phyloP scores from a whole-genome alignment of 2,888 invertebrate genomes.

The Palloptera scutellata region DNA sequence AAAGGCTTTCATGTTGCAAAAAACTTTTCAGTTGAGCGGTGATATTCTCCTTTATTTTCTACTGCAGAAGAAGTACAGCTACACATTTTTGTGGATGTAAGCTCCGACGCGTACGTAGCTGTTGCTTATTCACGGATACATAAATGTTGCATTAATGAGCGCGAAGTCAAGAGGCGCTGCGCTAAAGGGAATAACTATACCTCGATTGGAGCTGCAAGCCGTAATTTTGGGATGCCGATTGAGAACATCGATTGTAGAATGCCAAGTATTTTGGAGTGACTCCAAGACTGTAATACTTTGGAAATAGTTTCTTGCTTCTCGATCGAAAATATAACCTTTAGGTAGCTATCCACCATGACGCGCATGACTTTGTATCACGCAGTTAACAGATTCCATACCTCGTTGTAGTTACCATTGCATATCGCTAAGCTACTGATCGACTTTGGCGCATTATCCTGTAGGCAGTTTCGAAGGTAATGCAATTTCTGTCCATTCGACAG shows the following conservation, averaged over 20 bases:
- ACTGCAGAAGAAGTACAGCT: slow-evolving; percentile 27
- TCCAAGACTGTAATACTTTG: slow-evolving; percentile 28
- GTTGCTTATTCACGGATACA: slow-evolving; percentile 33
- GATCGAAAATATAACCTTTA: slow-evolving; percentile 11
- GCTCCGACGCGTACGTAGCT: slow-evolving; percentile 34
- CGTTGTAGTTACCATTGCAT: slow-evolving; percentile 7
- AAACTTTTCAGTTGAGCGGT: slow-evolving; percentile 25
- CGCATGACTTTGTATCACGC: slow-evolving; percentile 12
- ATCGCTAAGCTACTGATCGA: slow-evolving; percentile 15
- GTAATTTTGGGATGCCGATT: slow-evolving; percentile 34
- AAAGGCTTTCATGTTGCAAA: slow-evolving; percentile 22
- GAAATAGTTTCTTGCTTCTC: slow-evolving; percentile 3
- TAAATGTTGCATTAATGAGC: slow-evolving; percentile 34
- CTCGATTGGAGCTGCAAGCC: slow-evolving; percentile 35
- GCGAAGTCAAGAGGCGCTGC: slow-evolving; percentile 35
- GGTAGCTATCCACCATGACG: slow-evolving; percentile 13
- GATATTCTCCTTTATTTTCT: slow-evolving; percentile 27
- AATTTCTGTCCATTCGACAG: slow-evolving; percentile 50
- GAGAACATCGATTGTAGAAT: slow-evolving; percentile 10
- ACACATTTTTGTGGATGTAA: slow-evolving; percentile 37
- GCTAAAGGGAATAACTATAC: slow-evolving; percentile 28
- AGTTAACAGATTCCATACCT: slow-evolving; percentile 7
- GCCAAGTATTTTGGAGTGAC: slow-evolving; percentile 29
- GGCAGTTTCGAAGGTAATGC: slow-evolving; percentile 18
- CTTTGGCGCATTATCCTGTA: slow-evolving; percentile 5